Percentiles rank a stretch among this genome's conserved stretches.
These are phyloP conservation scores for Parnassius mnemosyne DNA, from an alignment of 2,888 invertebrate species.

Conservation along the genomic window DNA sequence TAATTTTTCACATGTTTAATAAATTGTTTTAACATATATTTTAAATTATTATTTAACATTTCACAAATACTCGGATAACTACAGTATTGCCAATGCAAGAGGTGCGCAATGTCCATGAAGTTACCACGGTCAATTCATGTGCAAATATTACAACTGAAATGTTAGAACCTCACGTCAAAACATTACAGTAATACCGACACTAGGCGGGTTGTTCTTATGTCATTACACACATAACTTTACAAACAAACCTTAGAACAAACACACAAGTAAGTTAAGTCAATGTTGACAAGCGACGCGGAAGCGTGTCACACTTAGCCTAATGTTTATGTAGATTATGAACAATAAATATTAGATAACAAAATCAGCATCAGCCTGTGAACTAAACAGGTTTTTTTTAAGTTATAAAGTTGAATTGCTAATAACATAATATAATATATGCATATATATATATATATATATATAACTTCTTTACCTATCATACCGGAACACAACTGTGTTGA, in stretches of 20 bases:
- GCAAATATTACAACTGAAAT: constrained; percentile 1
- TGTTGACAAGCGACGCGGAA: constrained; percentile 10
- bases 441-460: no score
- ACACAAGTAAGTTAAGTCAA: neutral
- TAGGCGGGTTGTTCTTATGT: neutral
- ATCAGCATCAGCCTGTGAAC: neutral
- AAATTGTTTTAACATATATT: no score
- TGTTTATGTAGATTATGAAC: neutral
- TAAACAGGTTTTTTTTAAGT: no score
- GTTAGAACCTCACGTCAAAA: constrained; percentile 1
- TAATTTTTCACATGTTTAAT: no score
- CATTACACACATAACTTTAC: neutral
- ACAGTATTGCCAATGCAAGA: neutral
- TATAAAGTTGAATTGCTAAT: no score
- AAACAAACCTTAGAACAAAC: neutral
- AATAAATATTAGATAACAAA: neutral
- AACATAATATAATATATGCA: no score
- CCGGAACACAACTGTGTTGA: no score
- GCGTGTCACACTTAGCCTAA: constrained; percentile 4
- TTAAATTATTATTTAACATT: no score
- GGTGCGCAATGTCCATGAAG: neutral
- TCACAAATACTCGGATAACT: neutral
- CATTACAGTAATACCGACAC: neutral
- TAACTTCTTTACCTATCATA: no score
- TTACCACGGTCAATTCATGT: neutral